phyloP scores from a whole-genome alignment of 2,888 invertebrate species.

The Stratiomys singularior region DNA sequence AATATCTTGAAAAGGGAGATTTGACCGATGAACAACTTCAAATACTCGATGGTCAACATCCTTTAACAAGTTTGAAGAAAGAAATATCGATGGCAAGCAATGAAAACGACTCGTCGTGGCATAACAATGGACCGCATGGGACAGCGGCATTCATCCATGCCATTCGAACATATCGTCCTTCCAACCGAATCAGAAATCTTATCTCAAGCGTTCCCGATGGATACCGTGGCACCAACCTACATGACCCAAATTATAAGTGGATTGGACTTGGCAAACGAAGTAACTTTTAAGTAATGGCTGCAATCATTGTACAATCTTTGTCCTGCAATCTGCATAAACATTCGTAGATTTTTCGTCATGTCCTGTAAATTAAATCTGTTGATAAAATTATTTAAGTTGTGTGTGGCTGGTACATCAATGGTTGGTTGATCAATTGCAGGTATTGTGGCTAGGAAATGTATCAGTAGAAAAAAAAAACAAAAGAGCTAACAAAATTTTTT shows the following conservation, averaged over 20 bases:
- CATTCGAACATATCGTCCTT: slow-evolving; percentile 65
- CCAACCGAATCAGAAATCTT: slow-evolving; percentile 69
- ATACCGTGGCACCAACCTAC: slow-evolving; percentile 71
- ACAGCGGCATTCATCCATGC: slow-evolving; percentile 65
- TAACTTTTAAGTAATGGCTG: background rate
- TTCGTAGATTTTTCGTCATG: background rate
- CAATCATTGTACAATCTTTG: background rate
- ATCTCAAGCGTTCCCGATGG: slow-evolving; percentile 69
- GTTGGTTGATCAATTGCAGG: background rate
- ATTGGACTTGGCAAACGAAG: slow-evolving; percentile 69
- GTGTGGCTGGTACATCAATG: background rate
- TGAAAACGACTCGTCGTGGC: slow-evolving; percentile 46
- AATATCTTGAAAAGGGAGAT: slow-evolving; percentile 59
- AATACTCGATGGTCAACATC: slow-evolving; percentile 61
- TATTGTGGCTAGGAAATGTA: no score
- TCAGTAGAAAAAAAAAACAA: no score
- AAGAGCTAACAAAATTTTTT: no score
- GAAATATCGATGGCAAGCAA: slow-evolving; percentile 52
- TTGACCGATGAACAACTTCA: slow-evolving; percentile 57
- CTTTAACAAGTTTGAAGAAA: slow-evolving; percentile 57
- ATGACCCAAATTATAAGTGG: slow-evolving; percentile 75
- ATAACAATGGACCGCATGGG: slow-evolving; percentile 54
- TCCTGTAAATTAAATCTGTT: background rate
- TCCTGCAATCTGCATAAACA: background rate
- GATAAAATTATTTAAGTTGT: background rate